These are phyloP conservation scores for Heliconius eleuchia DNA, from an alignment of 1,140 invertebrate genomes.

Conservation along the genomic window DNA sequence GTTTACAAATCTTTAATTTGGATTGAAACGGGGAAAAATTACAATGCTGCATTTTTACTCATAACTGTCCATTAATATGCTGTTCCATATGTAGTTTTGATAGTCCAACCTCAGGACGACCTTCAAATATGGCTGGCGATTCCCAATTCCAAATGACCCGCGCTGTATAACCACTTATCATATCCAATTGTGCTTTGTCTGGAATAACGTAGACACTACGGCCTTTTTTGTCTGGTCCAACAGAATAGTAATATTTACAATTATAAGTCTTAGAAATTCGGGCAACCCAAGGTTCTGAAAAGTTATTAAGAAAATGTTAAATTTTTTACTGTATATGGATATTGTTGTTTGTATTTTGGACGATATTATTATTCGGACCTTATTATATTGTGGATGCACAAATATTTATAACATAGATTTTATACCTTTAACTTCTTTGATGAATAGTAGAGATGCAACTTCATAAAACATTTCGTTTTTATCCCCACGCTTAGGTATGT, in stretches of 20 bases:
- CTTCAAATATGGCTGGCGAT: constrained; percentile 57
- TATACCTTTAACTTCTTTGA: constrained; percentile 77
- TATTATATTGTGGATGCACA: too few relatives aligned
- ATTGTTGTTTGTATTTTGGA: constrained; percentile 57
- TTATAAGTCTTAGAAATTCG: constrained; percentile 64
- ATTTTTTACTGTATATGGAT: constrained; percentile 52
- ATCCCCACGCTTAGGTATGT: constrained; percentile 63
- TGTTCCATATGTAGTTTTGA: constrained; percentile 56
- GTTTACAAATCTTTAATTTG: neutral
- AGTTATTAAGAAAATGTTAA: neutral
- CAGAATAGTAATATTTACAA: constrained; percentile 61
- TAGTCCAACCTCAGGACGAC: constrained; percentile 45
- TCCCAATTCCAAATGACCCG: constrained; percentile 68
- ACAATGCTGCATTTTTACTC: neutral
- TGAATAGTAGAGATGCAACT: constrained; percentile 69
- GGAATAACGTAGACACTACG: constrained; percentile 58
- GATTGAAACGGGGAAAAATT: neutral
- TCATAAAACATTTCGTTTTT: constrained; percentile 67
- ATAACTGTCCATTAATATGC: constrained; percentile 45
- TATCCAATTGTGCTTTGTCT: constrained; percentile 56
- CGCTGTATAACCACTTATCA: constrained; percentile 49
- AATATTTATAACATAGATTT: too few relatives aligned
- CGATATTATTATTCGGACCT: too few relatives aligned
- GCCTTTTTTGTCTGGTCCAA: constrained; percentile 50
- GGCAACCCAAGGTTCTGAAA: constrained; percentile 74